Conservation (phyloP, 2,888 invertebrate genomes). For the Calameuta pallipes region DNA sequence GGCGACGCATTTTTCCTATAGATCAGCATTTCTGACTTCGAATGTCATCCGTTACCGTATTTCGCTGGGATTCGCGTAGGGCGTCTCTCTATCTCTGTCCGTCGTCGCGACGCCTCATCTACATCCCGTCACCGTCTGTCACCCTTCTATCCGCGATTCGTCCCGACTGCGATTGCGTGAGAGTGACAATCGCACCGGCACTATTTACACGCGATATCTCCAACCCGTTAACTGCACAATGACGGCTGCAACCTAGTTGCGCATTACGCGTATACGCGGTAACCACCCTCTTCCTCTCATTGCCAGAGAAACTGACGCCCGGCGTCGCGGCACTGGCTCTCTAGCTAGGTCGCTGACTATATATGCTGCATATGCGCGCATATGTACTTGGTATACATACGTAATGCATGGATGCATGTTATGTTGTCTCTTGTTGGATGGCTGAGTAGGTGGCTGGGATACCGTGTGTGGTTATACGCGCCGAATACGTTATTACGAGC, state of each 20-base stretch:
- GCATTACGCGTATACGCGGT: constrained; percentile 19
- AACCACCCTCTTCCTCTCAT: neutral
- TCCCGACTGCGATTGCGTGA: constrained; percentile 43
- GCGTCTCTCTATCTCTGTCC: constrained; percentile 11
- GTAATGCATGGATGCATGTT: neutral
- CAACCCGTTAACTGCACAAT: constrained; percentile 33
- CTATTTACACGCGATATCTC: constrained; percentile 45
- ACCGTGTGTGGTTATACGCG: neutral
- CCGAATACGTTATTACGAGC: neutral
- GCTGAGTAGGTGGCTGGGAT: neutral
- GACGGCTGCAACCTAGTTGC: constrained; percentile 29
- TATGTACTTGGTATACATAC: neutral
- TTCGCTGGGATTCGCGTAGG: neutral
- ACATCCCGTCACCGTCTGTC: neutral
- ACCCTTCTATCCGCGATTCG: constrained; percentile 27
- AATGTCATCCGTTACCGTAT: neutral
- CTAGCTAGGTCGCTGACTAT: neutral
- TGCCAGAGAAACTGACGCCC: neutral
- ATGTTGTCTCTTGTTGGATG: neutral
- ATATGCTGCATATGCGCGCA: neutral
- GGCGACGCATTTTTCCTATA: constrained; percentile 11
- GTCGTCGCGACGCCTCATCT: constrained; percentile 7
- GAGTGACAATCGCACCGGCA: constrained; percentile 42
- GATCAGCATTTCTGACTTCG: neutral
- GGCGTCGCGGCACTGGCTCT: neutral